These are phyloP conservation scores for Ricordea florida DNA, from an alignment of 92 coral and sea anemone genomes.

Conservation along the genomic window DNA sequence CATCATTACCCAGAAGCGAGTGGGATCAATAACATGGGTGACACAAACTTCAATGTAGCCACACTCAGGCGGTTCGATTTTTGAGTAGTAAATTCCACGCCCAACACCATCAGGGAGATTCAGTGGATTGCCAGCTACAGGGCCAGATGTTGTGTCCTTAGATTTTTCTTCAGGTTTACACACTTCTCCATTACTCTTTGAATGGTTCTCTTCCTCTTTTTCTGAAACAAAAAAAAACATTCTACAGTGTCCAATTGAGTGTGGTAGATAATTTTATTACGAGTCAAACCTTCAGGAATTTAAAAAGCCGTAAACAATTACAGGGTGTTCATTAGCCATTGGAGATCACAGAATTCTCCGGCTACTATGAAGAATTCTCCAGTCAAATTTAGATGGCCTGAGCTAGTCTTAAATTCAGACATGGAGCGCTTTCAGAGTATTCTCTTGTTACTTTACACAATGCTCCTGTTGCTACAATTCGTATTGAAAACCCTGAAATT, in stretches of 20 bases:
- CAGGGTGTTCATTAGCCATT: too few species aligned
- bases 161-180: not conserved
- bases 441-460: too few species aligned
- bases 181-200: conserved; percentile 1
- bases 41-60: conserved; percentile 79
- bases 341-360: too few species aligned
- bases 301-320: too few species aligned
- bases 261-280: not conserved
- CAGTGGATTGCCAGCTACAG: conserved; percentile 37
- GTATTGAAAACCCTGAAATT: too few species aligned
- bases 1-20: conserved; percentile 86
- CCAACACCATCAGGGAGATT: conserved; percentile 83
- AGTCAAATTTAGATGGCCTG: too few species aligned
- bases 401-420: too few species aligned
- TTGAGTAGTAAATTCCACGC: conserved; percentile 71
- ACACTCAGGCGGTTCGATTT: conserved; percentile 66
- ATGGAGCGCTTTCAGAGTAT: too few species aligned
- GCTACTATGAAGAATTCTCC: too few species aligned
- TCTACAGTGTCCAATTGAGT: not conserved
- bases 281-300: not conserved
- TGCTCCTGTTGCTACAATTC: too few species aligned
- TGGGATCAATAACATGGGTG: conserved; percentile 81
- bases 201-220: not conserved
- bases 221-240: not conserved
- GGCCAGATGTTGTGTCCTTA: not conserved